Base-by-base conservation (phyloP, 2,113 vertebrate genomes). In the Fulica atra region DNA sequence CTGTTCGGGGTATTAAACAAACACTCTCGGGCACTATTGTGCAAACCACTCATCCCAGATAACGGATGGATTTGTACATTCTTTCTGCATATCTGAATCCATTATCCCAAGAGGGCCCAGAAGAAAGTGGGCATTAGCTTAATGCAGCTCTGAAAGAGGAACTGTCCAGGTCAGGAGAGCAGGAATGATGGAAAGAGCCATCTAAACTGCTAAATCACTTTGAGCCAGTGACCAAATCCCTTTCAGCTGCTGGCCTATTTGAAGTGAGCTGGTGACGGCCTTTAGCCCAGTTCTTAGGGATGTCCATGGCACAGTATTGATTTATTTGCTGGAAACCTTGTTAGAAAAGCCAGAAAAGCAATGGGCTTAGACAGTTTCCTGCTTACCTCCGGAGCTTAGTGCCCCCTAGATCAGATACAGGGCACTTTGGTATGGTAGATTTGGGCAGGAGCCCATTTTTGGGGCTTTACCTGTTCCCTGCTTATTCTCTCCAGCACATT, bases 21-120 rank as follows among this genome's bases (percentile, higher is more conserved):
- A 93, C 77, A 91, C 28, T 59, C 87, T 36, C 0, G 23, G 77
- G 44, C 72, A 65, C 69, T 56, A 40, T 68, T 81, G 93, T 96
- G 89, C 81, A 89, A 79, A 81, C 88, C 90, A 54, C 57, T 95
- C 77, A 76, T 83, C 88, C 88, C 9, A 4, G 66, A 81, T 85
- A 92, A 90, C 70, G 76, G 81, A 70, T 50, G 94, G 93, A 95
- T 96, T 97, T 97, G 94, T 96, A 72, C 88, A 96, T 96, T 97
- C 83, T 79, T 96, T 97, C 92, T 96, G 96, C 96, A 46, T 96
- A 93, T 94, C 81, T 97, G 96, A 86, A 86, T 89, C 96, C 73
- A 95, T 96, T 96, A 94, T 96, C 50, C 69, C 81, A 81, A 84
- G 15, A 79, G 63, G 72, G n/a, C 90, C 70, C 53, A 91, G 86